phyloP scores from a whole-genome alignment of 2,797 vertebrate genomes.

The Platyrinchus mystaceus region DNA sequence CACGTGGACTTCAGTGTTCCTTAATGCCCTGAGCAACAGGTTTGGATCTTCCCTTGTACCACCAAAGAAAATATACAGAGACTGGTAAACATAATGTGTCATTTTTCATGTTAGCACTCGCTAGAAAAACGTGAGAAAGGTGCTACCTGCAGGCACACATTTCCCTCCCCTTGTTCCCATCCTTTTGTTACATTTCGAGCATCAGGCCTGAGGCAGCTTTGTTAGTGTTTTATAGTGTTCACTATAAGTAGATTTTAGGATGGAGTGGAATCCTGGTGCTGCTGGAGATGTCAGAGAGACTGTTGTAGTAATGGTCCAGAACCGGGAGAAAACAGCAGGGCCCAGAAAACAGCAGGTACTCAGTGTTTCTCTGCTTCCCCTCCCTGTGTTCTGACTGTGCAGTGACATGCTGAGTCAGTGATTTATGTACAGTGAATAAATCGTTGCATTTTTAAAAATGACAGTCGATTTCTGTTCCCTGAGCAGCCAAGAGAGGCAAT shows the following conservation, averaged over 20 bases:
- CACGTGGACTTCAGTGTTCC: not conserved
- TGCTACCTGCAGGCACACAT: rapidly evolving
- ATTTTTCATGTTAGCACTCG: not conserved
- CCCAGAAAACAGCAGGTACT: not conserved
- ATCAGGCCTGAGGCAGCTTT: not conserved
- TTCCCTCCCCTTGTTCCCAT: not conserved
- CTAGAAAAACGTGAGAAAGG: not conserved
- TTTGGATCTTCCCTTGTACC: not conserved
- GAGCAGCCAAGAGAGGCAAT: not conserved
- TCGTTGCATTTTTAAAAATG: not conserved
- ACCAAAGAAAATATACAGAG: not conserved
- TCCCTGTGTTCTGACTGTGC: not conserved
- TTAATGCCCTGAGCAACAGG: not conserved
- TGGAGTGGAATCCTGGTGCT: not conserved
- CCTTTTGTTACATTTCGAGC: not conserved
- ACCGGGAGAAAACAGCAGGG: not conserved
- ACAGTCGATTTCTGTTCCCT: not conserved
- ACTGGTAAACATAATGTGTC: not conserved
- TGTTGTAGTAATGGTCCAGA: not conserved
- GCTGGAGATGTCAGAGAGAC: not conserved
- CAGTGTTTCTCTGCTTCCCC: not conserved
- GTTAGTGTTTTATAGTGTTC: not conserved
- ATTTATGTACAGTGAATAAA: not conserved
- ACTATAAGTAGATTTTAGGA: not conserved
- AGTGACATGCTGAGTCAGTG: not conserved